Evolutionary conservation across 2,797 vertebrate species (phyloP).

Genomic region (Coilia nasus): DNA sequence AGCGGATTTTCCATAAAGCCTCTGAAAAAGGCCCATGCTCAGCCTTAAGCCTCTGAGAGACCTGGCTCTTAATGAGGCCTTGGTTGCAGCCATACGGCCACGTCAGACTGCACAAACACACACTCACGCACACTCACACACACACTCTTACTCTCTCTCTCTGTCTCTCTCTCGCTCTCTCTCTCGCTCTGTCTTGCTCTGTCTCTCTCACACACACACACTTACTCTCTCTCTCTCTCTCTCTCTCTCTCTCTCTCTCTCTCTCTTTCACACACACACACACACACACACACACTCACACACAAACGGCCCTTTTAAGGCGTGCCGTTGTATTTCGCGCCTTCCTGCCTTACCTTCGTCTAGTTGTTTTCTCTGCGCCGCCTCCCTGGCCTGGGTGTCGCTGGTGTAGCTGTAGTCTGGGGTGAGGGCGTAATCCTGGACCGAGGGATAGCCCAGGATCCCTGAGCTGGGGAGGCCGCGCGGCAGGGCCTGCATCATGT

Average conservation of each 20-base stretch:
- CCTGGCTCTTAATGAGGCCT: conserved; percentile 35
- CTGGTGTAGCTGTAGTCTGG: conserved; percentile 73
- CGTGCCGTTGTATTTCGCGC: too few species aligned
- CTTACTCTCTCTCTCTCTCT: too few species aligned
- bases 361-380: conserved; percentile 72
- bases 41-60: conserved; percentile 52
- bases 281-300: too few species aligned
- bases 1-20: conserved; percentile 54
- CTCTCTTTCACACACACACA: too few species aligned
- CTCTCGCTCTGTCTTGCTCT: conserved; percentile 26
- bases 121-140: neutral
- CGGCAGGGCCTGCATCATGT: neutral
- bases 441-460: conserved; percentile 75
- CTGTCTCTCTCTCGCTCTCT: conserved; percentile 15
- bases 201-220: too few species aligned
- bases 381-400: conserved; percentile 70
- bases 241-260: too few species aligned
- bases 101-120: neutral
- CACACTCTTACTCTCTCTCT: neutral
- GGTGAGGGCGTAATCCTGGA: conserved; percentile 69
- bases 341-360: conserved; percentile 80
- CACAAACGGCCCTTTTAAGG: too few species aligned
- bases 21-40: conserved; percentile 46
- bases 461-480: conserved; percentile 29
- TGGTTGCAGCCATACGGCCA: conserved; percentile 14